Evolutionary conservation across 2,797 vertebrate genomes (phyloP).

Genomic region (Aldrovandia affinis): DNA sequence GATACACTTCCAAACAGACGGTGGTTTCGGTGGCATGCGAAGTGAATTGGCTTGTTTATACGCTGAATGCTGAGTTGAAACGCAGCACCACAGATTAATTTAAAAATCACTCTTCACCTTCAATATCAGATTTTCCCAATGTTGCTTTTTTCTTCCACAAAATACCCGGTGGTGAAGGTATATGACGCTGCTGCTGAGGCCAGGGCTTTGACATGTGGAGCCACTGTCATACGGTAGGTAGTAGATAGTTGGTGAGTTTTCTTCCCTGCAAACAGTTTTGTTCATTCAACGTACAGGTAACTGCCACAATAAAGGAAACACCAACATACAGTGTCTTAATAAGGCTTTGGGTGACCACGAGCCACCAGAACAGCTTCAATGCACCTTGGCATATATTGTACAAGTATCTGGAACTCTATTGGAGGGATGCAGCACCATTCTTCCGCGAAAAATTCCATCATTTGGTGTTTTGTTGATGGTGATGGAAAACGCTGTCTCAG

Average conservation of each 20-base stretch:
- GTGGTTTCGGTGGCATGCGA: not conserved
- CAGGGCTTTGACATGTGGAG: constrained; percentile 5
- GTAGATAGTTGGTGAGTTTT: not conserved
- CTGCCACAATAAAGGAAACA: no score
- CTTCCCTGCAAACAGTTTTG: constrained; percentile 26
- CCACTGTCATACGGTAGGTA: constrained; percentile 2
- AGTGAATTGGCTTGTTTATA: not conserved
- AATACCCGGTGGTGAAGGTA: not conserved
- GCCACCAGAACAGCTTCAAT: no score
- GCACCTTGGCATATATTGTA: no score
- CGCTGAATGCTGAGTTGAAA: not conserved
- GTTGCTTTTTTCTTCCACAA: not conserved
- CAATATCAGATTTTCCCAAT: not conserved
- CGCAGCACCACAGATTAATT: not conserved
- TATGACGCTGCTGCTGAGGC: constrained; percentile 11
- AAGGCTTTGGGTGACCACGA: no score
- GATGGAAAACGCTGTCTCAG: no score
- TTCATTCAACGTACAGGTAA: constrained; percentile 31
- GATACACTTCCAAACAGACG: not conserved
- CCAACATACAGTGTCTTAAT: no score
- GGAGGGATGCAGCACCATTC: no score
- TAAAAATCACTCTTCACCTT: not conserved
- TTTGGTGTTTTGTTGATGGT: no score
- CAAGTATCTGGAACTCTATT: no score
- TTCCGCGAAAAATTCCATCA: no score